phyloP scores from a whole-genome alignment of 2,888 invertebrate genomes.

The Rhimphoctona megacephalus region DNA sequence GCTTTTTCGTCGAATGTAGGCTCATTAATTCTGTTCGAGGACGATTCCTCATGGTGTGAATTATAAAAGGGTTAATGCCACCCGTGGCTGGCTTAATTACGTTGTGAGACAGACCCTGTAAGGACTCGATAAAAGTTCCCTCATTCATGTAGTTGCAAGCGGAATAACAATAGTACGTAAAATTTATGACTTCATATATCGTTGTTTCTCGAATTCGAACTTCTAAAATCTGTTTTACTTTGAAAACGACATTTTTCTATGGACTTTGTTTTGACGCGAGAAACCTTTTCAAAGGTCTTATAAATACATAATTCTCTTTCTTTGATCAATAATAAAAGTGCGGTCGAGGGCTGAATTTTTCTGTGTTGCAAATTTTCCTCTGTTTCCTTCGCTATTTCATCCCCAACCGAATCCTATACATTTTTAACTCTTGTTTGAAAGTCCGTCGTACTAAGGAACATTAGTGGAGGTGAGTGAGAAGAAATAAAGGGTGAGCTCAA shows the following conservation, averaged over 20 bases:
- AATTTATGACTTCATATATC: neutral
- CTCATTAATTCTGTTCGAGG: neutral
- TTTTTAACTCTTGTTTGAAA: conserved; percentile 78
- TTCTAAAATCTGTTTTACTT: neutral
- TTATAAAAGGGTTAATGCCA: neutral
- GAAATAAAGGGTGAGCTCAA: conserved; percentile 70
- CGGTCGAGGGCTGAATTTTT: conserved; percentile 58
- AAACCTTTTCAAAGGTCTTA: neutral
- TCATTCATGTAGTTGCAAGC: neutral
- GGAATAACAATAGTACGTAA: neutral
- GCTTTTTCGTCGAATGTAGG: neutral
- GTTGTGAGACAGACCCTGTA: neutral
- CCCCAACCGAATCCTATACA: conserved; percentile 75
- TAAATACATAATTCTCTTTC: conserved; percentile 71
- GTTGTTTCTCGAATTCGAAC: neutral
- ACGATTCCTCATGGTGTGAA: neutral
- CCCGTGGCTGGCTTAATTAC: conserved; percentile 4
- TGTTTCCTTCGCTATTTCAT: conserved; percentile 41
- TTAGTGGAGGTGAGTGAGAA: conserved; percentile 21
- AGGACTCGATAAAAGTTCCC: neutral
- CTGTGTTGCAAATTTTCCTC: conserved; percentile 46
- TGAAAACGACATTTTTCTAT: neutral
- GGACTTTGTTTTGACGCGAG: neutral
- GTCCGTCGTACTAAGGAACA: conserved; percentile 63
- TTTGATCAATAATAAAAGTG: conserved; percentile 80